Evolutionary conservation across 2,113 vertebrate species (phyloP), one percentile per base, ranked within the genome.

Genomic region (Protobothrops flavoviridis): DNA sequence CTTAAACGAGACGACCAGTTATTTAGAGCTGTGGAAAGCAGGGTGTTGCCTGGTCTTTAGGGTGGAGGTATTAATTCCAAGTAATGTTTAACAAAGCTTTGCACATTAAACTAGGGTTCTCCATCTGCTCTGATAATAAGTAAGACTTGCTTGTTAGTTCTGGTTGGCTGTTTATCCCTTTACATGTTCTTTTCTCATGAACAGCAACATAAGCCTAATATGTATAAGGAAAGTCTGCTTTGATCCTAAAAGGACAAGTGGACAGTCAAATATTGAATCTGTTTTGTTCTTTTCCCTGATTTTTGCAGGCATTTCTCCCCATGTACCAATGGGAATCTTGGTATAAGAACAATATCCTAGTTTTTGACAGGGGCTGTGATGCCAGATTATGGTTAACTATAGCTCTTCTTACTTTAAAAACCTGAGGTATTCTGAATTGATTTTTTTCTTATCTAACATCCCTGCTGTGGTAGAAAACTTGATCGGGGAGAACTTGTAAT

Each of bases 51-150:
- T 85, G 6, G 90, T 81, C 2, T 43, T 94, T 88, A 26, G 61
- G 88, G 43, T 4, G 88, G 8, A n/a, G 24, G 7, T 10, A 26
- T 53, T 90, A 26, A 59, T 64, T 56, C 29, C n/a, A 87, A 87
- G 69, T 3, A 21, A 61, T 43, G 43, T 61, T 93, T 90, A 86
- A 26, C n/a, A 26, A 53, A n/a, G 64, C 87, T 87, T 81, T 50
- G 69, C 81, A 64, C 9, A 29, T 53, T 87, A 64, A n/a, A 53
- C 17, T 86, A 86, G 61, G 55, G 29, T 93, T 86, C 29, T 48
- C 56, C 21, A 39, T 61, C 45, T 93, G 12, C 74, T 93, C 26
- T n/a, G 81, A 86, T 81, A 90, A n/a, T 89, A 92, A 88, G 45
- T 89, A 88, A 74, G 39, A 86, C 59, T 23, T 64, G 55, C 50